These are phyloP conservation scores for Caradrina clavipalpis DNA, from an alignment of 2,888 invertebrate genomes.

Conservation along the genomic window DNA sequence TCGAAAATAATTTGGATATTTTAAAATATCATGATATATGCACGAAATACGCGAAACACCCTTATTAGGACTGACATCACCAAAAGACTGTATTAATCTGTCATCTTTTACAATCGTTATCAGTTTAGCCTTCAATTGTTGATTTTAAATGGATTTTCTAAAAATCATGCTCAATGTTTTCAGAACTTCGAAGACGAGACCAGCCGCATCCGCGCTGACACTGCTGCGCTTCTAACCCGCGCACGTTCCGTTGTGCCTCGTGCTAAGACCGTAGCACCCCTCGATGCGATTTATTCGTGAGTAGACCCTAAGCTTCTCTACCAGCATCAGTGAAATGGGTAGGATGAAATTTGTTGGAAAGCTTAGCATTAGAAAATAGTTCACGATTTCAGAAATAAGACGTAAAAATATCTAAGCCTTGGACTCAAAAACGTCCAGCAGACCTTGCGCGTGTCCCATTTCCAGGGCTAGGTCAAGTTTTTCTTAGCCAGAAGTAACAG, in stretches of 20 bases:
- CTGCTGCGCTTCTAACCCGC: constrained; percentile 93
- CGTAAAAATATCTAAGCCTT: constrained; percentile 47
- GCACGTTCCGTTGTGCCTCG: constrained; percentile 95
- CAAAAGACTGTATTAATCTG: background rate
- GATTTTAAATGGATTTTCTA: background rate
- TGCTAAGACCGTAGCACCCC: constrained; percentile 91
- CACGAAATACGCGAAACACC: no score
- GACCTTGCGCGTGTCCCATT: constrained; percentile 66
- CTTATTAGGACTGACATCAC: background rate
- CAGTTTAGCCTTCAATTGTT: background rate
- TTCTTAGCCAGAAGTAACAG: constrained; percentile 81
- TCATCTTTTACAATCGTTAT: background rate
- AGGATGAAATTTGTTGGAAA: background rate
- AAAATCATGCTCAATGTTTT: constrained; percentile 54
- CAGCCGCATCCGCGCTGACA: constrained; percentile 94
- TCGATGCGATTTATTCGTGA: constrained; percentile 91
- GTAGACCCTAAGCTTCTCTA: constrained; percentile 57
- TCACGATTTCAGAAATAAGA: background rate
- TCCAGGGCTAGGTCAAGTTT: constrained; percentile 80
- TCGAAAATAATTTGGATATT: no score
- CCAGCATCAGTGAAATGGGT: background rate
- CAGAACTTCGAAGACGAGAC: constrained; percentile 96
- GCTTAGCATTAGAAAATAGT: background rate
- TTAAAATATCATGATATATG: no score
- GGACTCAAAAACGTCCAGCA: constrained; percentile 60